phyloP scores from a whole-genome alignment of 2,113 vertebrate genomes.

The Gila orcuttii region DNA sequence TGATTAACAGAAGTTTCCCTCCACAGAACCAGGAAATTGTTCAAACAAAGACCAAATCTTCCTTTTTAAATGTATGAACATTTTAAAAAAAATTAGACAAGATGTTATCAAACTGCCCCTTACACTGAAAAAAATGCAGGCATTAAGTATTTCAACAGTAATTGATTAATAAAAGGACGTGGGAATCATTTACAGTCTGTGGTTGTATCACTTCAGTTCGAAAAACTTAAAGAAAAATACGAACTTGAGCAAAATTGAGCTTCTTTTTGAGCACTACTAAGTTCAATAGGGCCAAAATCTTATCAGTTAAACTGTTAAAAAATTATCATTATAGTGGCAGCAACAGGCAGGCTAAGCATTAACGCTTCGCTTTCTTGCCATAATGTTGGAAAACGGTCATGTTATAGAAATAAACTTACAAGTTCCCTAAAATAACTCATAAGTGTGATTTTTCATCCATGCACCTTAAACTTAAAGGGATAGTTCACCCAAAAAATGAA shows the following conservation, averaged over 20 bases:
- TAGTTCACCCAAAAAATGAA: no score
- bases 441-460: background rate
- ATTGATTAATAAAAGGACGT: background rate
- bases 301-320: background rate
- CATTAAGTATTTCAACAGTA: background rate
- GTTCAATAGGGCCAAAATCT: background rate
- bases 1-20: background rate
- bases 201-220: background rate
- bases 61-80: background rate
- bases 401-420: background rate
- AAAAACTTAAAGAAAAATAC: background rate
- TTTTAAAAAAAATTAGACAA: background rate
- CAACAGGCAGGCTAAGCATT: background rate
- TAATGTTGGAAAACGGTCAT: no score
- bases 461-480: no score
- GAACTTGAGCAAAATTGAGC: background rate
- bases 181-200: background rate
- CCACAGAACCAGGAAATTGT: background rate
- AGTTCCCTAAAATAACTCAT: background rate
- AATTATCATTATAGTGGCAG: background rate
- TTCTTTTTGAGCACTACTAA: background rate
- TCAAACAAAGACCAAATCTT: background rate
- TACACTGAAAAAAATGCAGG: background rate
- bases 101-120: background rate
- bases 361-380: background rate